Base-by-base conservation (phyloP, 2,113 vertebrate genomes). In the Edolisoma coerulescens region DNA sequence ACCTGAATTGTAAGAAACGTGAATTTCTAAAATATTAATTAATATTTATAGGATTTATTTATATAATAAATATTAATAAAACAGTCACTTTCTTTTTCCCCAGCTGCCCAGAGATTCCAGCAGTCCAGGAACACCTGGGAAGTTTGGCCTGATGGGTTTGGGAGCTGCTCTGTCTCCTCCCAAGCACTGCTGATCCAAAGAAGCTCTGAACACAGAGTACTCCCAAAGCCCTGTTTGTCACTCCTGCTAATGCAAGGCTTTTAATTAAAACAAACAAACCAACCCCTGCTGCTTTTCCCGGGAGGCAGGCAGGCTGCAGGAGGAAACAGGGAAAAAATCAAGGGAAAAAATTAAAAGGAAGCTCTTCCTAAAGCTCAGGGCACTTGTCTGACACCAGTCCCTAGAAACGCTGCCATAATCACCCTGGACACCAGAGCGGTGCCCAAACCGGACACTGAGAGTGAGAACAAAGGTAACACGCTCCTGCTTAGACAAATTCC, bases 31-130 rank as follows among this genome's bases (percentile, higher is more conserved):
- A 63, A 21, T 9, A 32, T 16, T 3, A 24, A 70, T 32, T 52
- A 14, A 22, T 14, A 32, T 6, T 16, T 16, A 20, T 11, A 21
- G 16, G 3, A 41, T 6, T 11, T 28, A 18, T 41, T 28, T 24
- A 1, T 6, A 9, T 30, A 73, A 11, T 32, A 13, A 11, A 22
- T 13, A 33, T 21, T 9, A 53, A 49, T 33, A 39, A 32, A 71
- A 45, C 3, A 28, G 13, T 21, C 24, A 14, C 8, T n/a, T 9
- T 3, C 7, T 37, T 63, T 24, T 5, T 0, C 16, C 16, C 26
- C 61, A 27, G 24, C 24, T 89, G 14, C 30, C 26, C 22, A 70
- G 42, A 67, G 5, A 50, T 22, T 32, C 41, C 39, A 27, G 1
- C 56, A 65, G 8, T 3, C 41, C 0, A 1, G 15, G 60, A 84